Evolutionary conservation across 2,113 vertebrate species (phyloP).

Genomic region (Oncorhynchus clarkii): DNA sequence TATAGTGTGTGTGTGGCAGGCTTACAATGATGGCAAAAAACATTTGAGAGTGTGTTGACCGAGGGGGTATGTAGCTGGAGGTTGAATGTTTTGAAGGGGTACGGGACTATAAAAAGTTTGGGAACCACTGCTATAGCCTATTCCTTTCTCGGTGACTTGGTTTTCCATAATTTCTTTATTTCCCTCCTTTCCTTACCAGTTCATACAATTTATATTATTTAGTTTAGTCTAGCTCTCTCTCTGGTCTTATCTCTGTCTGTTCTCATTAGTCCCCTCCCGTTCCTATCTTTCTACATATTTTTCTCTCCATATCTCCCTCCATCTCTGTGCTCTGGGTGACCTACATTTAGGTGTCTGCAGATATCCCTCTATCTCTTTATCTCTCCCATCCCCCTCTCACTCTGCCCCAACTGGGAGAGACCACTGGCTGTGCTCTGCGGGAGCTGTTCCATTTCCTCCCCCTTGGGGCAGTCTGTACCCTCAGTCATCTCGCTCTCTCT

Average conservation of each 20-base stretch:
- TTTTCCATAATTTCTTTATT: neutral
- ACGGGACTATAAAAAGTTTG: too few relatives aligned
- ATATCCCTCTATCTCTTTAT: slow-evolving; percentile 7
- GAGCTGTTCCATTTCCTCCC: neutral
- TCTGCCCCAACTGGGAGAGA: neutral
- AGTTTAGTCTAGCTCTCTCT: too few relatives aligned
- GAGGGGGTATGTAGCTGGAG: too few relatives aligned
- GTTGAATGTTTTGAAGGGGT: too few relatives aligned
- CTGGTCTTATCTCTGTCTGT: neutral
- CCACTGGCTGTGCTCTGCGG: neutral
- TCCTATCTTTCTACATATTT: neutral
- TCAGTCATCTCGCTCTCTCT: neutral
- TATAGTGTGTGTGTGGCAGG: too few relatives aligned
- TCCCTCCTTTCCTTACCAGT: too few relatives aligned
- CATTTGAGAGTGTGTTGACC: too few relatives aligned
- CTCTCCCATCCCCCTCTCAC: neutral
- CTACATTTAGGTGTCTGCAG: slow-evolving; percentile 52
- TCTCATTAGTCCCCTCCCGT: neutral
- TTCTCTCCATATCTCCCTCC: neutral
- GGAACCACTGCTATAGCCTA: too few relatives aligned
- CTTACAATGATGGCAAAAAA: too few relatives aligned
- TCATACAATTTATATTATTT: neutral
- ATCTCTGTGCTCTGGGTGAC: slow-evolving; percentile 31
- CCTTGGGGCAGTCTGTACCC: neutral
- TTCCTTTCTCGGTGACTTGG: neutral